These are phyloP conservation scores for Sialis fuliginosa DNA, from an alignment of 2,888 invertebrate species.

Conservation along the genomic window DNA sequence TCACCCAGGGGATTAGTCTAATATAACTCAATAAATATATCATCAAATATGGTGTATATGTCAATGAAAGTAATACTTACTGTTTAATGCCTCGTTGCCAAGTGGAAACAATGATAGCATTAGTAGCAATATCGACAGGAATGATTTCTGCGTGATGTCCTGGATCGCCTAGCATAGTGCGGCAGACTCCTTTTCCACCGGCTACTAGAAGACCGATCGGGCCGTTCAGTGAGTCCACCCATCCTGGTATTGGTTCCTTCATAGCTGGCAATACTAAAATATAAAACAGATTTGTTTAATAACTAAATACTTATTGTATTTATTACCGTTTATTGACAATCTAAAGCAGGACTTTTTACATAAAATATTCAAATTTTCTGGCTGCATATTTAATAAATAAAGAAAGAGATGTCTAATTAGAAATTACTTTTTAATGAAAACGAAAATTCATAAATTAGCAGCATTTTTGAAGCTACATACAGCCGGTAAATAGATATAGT, in stretches of 20 bases:
- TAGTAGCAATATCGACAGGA: conserved; percentile 57
- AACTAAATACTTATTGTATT: neutral
- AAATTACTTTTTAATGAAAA: too few species aligned
- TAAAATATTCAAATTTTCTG: neutral
- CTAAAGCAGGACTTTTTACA: neutral
- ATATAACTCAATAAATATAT: too few species aligned
- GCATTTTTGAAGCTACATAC: too few species aligned
- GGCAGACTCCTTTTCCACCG: conserved; percentile 55
- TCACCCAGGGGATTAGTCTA: too few species aligned
- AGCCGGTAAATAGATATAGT: too few species aligned
- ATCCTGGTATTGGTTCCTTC: conserved; percentile 56
- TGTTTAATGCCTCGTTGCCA: conserved; percentile 32
- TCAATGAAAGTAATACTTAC: neutral
- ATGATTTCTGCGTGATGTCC: conserved; percentile 40
- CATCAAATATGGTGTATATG: too few species aligned
- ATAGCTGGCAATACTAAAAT: conserved; percentile 51
- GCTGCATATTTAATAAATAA: neutral
- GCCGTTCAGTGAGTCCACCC: conserved; percentile 76
- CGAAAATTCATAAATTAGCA: too few species aligned
- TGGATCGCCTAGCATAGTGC: conserved; percentile 53
- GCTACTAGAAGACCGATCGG: conserved; percentile 60
- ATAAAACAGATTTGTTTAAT: neutral
- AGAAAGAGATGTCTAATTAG: too few species aligned
- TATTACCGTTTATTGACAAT: neutral
- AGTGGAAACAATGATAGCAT: conserved; percentile 50